Evolutionary conservation across 2,888 invertebrate species (phyloP).

Genomic region (Eupithecia abbreviata): DNA sequence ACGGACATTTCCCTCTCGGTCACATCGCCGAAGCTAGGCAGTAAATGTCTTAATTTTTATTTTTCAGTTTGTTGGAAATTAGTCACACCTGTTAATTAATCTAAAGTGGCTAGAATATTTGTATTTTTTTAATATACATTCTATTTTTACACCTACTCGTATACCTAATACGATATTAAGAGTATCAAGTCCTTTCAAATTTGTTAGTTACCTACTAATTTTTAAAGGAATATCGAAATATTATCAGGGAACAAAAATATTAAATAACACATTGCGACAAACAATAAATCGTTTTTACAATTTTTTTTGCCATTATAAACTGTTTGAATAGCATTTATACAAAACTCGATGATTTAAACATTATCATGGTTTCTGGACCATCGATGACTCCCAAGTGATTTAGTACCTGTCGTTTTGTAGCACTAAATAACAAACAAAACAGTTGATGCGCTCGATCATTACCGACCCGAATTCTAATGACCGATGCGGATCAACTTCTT

Average conservation of each 20-base stretch:
- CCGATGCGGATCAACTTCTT: conserved; percentile 75
- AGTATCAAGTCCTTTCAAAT: too few species aligned
- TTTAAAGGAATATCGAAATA: too few species aligned
- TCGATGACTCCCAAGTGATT: conserved; percentile 56
- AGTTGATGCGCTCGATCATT: conserved; percentile 74
- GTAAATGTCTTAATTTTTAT: not conserved
- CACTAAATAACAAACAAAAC: conserved; percentile 77
- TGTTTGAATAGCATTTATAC: not conserved
- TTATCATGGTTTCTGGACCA: conserved; percentile 35
- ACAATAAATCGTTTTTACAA: too few species aligned
- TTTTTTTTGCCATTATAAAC: not conserved
- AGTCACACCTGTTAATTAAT: not conserved
- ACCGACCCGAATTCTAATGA: conserved; percentile 81
- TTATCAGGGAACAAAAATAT: too few species aligned
- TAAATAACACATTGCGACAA: too few species aligned
- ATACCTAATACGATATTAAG: too few species aligned
- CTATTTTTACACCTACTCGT: too few species aligned
- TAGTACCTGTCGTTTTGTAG: conserved; percentile 65
- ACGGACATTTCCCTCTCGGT: not conserved
- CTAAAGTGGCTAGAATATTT: not conserved
- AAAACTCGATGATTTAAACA: conserved; percentile 14
- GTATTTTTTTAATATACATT: too few species aligned
- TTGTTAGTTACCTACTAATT: too few species aligned
- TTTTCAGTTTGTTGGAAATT: too few species aligned
- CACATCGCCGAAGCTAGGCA: not conserved